A percentile compares a stretch with the other conserved stretches of the same genome.
Evolutionary conservation across 2,797 vertebrate genomes (phyloP).

Genomic region (Pantherophis alleghaniensis): DNA sequence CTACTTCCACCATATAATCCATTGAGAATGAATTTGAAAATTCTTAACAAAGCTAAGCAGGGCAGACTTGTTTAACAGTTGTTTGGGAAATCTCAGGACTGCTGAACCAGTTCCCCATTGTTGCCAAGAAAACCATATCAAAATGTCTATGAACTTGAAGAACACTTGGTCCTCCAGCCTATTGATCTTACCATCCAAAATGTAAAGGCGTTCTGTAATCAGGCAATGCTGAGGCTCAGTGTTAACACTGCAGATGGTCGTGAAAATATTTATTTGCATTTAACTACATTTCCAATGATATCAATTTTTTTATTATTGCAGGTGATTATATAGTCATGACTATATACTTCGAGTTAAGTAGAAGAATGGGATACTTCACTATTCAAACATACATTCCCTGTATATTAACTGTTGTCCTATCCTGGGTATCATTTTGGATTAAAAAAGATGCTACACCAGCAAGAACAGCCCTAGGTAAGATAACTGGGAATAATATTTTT

Average conservation of each 20-base stretch:
- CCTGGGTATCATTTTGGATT: slow-evolving; percentile 98
- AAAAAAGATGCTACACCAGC: slow-evolving; percentile 96
- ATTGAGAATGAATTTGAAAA: background rate
- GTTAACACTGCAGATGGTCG: background rate
- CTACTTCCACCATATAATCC: background rate
- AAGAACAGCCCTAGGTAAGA: slow-evolving; percentile 90
- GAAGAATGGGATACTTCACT: slow-evolving; percentile 98
- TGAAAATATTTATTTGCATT: background rate
- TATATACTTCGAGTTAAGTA: slow-evolving; percentile 92
- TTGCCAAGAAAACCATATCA: background rate
- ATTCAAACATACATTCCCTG: slow-evolving; percentile 98
- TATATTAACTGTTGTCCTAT: slow-evolving; percentile 93
- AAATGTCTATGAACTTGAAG: background rate
- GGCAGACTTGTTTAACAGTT: background rate
- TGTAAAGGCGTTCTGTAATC: background rate
- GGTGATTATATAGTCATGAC: slow-evolving; percentile 97
- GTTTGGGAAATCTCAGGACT: background rate
- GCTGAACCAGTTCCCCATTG: background rate
- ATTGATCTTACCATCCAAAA: background rate
- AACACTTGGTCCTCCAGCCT: background rate
- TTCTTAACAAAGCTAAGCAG: background rate
- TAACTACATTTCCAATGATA: background rate
- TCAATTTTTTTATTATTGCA: slow-evolving; percentile 61
- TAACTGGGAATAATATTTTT: background rate
- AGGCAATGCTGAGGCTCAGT: background rate